These are phyloP conservation scores for Invenusta paracnida DNA, from an alignment of 2,888 invertebrate species.

Conservation along the genomic window DNA sequence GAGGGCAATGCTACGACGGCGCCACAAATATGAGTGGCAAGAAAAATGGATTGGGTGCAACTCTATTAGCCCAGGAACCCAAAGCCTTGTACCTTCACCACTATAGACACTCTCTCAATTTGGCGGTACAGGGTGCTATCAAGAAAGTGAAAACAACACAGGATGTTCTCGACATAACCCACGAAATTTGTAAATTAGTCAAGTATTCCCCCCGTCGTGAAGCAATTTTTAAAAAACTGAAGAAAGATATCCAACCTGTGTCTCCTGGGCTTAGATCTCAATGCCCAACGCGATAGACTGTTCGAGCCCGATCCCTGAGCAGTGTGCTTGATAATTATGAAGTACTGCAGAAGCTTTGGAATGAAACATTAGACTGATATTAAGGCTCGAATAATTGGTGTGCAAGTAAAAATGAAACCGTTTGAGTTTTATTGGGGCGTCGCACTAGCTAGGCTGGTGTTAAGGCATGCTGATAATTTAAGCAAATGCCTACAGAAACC, in stretches of 20 bases:
- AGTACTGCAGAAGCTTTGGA: background rate
- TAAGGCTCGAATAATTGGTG: background rate
- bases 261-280: background rate
- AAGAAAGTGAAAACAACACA: background rate
- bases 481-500: background rate
- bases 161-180: background rate
- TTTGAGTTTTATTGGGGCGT: background rate
- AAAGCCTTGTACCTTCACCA: background rate
- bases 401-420: background rate
- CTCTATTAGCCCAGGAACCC: background rate
- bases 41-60: background rate
- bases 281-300: background rate
- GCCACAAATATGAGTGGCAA: background rate
- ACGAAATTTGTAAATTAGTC: background rate
- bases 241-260: background rate
- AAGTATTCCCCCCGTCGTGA: background rate
- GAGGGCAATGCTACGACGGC: background rate
- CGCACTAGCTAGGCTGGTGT: background rate
- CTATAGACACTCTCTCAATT: background rate
- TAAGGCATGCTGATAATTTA: background rate
- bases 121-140: background rate
- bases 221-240: background rate
- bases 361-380: background rate
- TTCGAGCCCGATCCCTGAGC: background rate
- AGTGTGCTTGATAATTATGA: background rate